Conservation (phyloP, 2,888 invertebrate genomes). For the Mythimna impura region DNA sequence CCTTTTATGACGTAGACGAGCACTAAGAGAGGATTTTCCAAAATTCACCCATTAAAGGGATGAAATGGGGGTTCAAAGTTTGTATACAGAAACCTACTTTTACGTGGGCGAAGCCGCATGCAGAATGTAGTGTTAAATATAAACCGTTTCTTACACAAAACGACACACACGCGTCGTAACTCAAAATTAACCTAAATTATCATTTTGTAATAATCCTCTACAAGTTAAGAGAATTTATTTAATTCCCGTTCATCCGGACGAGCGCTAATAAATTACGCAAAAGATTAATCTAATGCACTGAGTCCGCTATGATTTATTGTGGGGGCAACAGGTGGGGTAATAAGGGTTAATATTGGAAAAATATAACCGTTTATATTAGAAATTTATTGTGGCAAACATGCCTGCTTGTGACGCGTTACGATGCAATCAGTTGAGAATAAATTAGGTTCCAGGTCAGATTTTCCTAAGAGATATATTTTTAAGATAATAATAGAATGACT, state of each 20-base stretch:
- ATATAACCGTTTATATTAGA: conserved; percentile 48
- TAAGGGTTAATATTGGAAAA: conserved; percentile 64
- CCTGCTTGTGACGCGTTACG: conserved; percentile 1
- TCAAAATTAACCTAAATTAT: conserved; percentile 43
- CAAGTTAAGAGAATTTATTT: conserved; percentile 58
- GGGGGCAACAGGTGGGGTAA: conserved; percentile 65
- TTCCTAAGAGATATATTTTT: no score
- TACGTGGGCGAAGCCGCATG: no score
- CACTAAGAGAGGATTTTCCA: no score
- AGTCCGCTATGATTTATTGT: conserved; percentile 64
- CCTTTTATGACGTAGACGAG: no score
- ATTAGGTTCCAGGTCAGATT: no score
- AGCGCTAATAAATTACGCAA: conserved; percentile 66
- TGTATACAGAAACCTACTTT: no score
- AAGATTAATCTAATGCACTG: conserved; percentile 68
- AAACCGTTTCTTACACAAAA: neutral
- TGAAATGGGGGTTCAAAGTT: no score
- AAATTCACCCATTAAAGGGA: no score
- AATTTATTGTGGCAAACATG: conserved; percentile 23
- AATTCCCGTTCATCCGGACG: conserved; percentile 55
- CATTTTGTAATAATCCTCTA: conserved; percentile 43
- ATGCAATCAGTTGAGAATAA: neutral
- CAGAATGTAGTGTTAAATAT: neutral
- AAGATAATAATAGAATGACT: no score
- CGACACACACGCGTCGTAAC: conserved; percentile 1